Evolutionary conservation across 2,888 invertebrate species (phyloP), one percentile per base, ranked within the genome.

Genomic region (Merodon equestris): DNA sequence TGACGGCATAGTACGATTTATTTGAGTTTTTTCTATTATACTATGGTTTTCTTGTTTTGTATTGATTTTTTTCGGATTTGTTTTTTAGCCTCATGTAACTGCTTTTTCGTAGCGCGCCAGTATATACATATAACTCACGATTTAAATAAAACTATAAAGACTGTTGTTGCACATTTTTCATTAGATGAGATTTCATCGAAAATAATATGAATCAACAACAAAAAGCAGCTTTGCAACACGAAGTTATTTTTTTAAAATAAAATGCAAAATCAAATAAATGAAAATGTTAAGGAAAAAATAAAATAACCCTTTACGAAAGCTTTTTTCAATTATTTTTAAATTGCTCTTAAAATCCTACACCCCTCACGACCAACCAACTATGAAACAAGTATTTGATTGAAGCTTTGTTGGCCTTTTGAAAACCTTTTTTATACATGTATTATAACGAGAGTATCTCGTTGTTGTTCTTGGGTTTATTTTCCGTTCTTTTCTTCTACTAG

Each of bases 151-250:
- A 15, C 7, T 27, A 17, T 14, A 18, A n/a, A 34, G 74, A 79
- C 74, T 54, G 17, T 14, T 73, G 54, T 38, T 63, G 73, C 77
- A 68, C 77, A 14, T 10, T 14, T 40, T 48, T 45, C 1, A 14
- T 34, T 27, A 48, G n/a, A 18, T n/a, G n/a, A 51, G 17, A 2
- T 34, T 56, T 68, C 36, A 51, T 4, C 27, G 3, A 2, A 27
- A 63, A 36, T 13, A 36, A 48, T 60, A 42, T 70, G 36, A 63
- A 42, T 45, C 47, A 57, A 10, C 34, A 40, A 19, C 54, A 51
- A 53, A 60, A 75, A 75, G 82, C 83, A 83, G 83, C 83, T 73
- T 83, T 82, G 83, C 83, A 83, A 83, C 82, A 84, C 83, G 77
- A 68, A 61, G 57, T 57, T 38, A 27, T 15, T 38, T 51, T n/a